phyloP scores from a whole-genome alignment of 1,140 invertebrate genomes.

The Daktulosphaira vitifoliae region DNA sequence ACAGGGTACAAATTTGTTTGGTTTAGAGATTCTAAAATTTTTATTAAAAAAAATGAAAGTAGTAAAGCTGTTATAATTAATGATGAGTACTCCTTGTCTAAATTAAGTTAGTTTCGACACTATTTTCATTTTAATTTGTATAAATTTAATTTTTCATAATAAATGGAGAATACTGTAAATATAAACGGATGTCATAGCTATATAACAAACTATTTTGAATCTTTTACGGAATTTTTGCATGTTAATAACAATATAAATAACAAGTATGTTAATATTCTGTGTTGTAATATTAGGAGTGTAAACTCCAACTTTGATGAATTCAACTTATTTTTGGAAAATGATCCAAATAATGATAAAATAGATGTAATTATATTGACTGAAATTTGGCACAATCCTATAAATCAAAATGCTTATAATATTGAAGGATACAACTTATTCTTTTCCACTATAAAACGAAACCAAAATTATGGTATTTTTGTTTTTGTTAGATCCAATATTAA shows the following conservation, averaged over 20 bases:
- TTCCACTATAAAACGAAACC: too few relatives aligned
- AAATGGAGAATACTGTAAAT: background rate
- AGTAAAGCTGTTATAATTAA: background rate
- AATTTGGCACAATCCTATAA: too few relatives aligned
- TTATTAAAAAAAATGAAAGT: slow-evolving; percentile 5
- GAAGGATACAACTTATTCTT: too few relatives aligned
- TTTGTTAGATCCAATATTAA: too few relatives aligned
- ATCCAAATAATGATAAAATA: too few relatives aligned
- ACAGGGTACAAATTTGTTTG: background rate
- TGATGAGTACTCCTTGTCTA: background rate
- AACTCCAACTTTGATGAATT: slow-evolving; percentile 1
- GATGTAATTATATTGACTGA: background rate
- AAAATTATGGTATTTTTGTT: too few relatives aligned
- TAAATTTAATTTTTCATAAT: background rate
- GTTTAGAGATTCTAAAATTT: slow-evolving; percentile 2
- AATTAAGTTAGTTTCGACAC: background rate
- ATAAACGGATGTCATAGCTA: background rate
- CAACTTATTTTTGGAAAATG: too few relatives aligned
- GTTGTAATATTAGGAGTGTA: slow-evolving; percentile 5
- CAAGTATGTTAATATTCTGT: background rate
- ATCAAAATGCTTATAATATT: too few relatives aligned
- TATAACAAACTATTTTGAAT: slow-evolving; percentile 6
- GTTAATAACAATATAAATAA: background rate
- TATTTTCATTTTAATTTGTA: background rate
- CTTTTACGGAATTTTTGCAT: background rate